Evolutionary conservation across 1,140 invertebrate genomes (phyloP), one percentile per base, ranked within the genome.

Genomic region (Aphelinus atriplicis): DNA sequence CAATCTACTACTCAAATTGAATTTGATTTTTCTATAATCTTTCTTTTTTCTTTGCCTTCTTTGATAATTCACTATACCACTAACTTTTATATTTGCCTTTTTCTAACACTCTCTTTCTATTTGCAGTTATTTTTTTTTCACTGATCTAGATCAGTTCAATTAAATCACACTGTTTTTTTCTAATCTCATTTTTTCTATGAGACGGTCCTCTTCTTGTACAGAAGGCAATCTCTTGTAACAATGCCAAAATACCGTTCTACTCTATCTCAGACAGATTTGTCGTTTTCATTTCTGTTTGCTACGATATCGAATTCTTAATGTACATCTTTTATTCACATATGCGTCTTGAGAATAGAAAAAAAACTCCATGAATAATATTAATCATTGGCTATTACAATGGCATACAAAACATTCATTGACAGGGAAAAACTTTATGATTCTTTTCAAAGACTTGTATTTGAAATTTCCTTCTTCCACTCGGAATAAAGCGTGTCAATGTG

Each of bases 341-440:
- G 45, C 42, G 60, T 45, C 42, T 42, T 45, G 3, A 53, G 47
- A 63, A 61, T n/a, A 46, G 45, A 65, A 65, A 57, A 43, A 7
- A 46, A 4, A 64, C 7, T 9, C 51, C 10, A 53, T 62, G 51
- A 71, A 62, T 57, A 67, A 50, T 56, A 72, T 9, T 9, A 71
- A 63, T 71, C 60, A 66, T 65, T n/a, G 43, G 7, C 82, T 84
- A 84, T 83, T 84, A 81, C 81, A 84, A 83, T 82, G 84, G 78
- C 84, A 84, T 79, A 85, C 85, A 86, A 85, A 83, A 86, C 84
- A 85, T 81, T 82, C 81, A 78, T 81, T 70, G 75, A 71, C 64
- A 78, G 80, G 78, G 81, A 83, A 83, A 80, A 80, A 78, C 75
- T 53, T 63, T 55, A 7, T 71, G 50, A 71, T 71, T 50, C 26